Evolutionary conservation across 2,888 invertebrate genomes (phyloP), one percentile per base, ranked within the genome.

Genomic region (Volucella inflata): DNA sequence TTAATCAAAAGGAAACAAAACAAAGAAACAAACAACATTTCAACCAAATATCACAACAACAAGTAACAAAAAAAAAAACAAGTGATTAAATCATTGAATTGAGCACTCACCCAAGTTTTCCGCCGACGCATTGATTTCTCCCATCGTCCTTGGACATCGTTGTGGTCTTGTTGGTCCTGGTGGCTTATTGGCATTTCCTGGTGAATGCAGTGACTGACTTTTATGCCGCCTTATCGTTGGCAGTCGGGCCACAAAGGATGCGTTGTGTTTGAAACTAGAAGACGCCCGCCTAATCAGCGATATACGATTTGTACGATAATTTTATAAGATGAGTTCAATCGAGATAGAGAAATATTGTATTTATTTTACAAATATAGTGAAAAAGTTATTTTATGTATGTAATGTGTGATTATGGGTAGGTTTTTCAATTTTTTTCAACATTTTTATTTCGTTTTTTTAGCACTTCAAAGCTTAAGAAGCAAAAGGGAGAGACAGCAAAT

Each of bases 211-310:
- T 85, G 96, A 95, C 88, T 95, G 95, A 91, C 95, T 95, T 92
- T 96, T 96, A 93, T 96, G 95, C 51, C 97, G 94, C 83, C 97
- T 94, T 92, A 97, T 97, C 87, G 97, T 97, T 89, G 97, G 97
- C 92, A 97, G 94, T 89, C 97, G 95, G 90, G 97, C 97, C 92
- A 97, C 97, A 93, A 98, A 98, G 76, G 97, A 97, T 89, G 97
- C 96, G 93, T 97, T 97, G 94, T 97, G 97, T 94, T 97, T 97
- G 94, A 97, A 97, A 92, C 97, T 97, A 93, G 94, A 94, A 91
- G 96, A 95, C 92, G 95, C 95, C 90, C 95, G 94, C 93, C 95
- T 95, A 93, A 89, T 91, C 88, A 89, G 89, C 89, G 89, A 90
- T 89, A 89, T 88, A 89, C 88, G 89, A 89, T 88, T 88, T 88